Base-by-base conservation (phyloP, 2,888 invertebrate genomes). In the Drosophila crucigera region DNA sequence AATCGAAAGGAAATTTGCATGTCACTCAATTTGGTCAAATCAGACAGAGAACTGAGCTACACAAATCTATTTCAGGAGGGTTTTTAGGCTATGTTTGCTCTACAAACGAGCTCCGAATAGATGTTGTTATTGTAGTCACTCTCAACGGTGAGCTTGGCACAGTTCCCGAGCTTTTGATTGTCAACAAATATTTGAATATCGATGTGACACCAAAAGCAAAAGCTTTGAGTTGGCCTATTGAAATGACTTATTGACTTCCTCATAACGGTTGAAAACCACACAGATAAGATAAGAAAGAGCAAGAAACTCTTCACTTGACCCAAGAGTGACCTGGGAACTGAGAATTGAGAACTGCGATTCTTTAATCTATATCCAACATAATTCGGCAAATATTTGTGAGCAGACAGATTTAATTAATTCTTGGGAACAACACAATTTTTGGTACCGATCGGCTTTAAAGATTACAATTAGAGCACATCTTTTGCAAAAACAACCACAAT, bases 1-100 rank as follows among this genome's bases (percentile, higher is more conserved):
- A 86, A 85, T 80, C 80, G 80, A 87, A 89, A 84, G 88, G 84
- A 87, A 87, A 87, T 87, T 78, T 87, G 89, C 86, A 87, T 89
- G 88, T 89, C 86, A 87, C 86, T 86, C 81, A 82, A 75, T 85
- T 88, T 67, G 80, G 71, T 60, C 62, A 69, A 76, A 78, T 76
- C 76, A 39, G 28, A 68, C 52, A 50, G 64, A 78, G 78, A 80
- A 78, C 71, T 69, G 68, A 67, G 70, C 70, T 77, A 66, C 84
- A 75, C 53, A 77, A 73, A 78, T 80, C 69, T 64, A 72, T 80
- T 73, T 72, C 55, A 56, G 39, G 37, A 75, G 79, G 55, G 71
- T 59, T 78, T 79, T 62, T 56, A 56, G 70, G 54, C 43, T 73
- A 60, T 86, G 84, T 89, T 89, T 86, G 80, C 80, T 72, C 84